Evolutionary conservation across 2,888 invertebrate species (phyloP).

Genomic region (Cephus runcator): DNA sequence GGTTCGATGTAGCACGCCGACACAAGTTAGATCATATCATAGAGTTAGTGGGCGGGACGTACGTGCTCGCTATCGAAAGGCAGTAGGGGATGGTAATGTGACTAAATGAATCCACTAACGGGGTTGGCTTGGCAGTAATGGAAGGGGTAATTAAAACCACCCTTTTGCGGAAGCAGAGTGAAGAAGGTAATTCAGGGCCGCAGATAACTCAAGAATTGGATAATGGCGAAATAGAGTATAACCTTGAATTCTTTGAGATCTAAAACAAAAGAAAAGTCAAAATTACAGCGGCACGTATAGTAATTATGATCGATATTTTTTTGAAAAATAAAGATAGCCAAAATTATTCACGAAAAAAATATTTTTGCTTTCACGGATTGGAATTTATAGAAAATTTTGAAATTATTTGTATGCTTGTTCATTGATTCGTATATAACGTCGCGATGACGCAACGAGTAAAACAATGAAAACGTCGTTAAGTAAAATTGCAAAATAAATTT

Average conservation of each 20-base stretch:
- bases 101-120: constrained; percentile 65
- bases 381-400: not conserved
- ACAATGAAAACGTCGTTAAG: not conserved
- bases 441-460: not conserved
- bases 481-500: not conserved
- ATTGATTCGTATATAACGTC: not conserved
- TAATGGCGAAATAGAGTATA: not conserved
- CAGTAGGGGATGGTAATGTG: constrained; percentile 51
- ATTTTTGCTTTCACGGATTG: not conserved
- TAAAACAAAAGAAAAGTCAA: not conserved
- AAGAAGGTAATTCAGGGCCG: constrained; percentile 20
- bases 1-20: not conserved
- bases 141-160: constrained; percentile 63
- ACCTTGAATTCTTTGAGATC: not conserved
- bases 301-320: not conserved
- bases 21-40: not conserved
- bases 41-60: constrained; percentile 2
- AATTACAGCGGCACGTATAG: not conserved
- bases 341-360: not conserved
- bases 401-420: not conserved
- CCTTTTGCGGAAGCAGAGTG: constrained; percentile 42
- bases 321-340: too few relatives aligned
- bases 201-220: not conserved
- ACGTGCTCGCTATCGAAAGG: constrained; percentile 18
- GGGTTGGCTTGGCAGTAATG: constrained; percentile 58